Evolutionary conservation across 1,140 invertebrate species (phyloP).

Genomic region (Pissodes strobi): DNA sequence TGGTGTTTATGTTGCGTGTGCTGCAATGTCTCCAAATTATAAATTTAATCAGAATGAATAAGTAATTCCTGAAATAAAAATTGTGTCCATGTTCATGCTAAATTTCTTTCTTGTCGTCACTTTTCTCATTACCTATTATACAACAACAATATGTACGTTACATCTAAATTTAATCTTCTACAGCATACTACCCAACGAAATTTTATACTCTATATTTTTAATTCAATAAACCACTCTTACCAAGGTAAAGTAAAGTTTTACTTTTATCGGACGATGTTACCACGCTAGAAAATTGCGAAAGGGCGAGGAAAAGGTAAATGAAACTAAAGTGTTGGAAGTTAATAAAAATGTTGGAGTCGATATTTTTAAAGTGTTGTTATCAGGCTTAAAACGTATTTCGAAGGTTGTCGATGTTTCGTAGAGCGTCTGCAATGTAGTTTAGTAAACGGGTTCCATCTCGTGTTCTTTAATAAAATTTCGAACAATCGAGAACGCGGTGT

Average conservation of each 20-base stretch:
- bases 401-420: neutral
- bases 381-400: constrained; percentile 3
- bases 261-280: constrained; percentile 22
- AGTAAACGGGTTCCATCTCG: no score
- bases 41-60: no score
- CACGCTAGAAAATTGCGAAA: constrained; percentile 21
- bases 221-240: constrained; percentile 26
- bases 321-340: constrained; percentile 28
- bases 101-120: no score
- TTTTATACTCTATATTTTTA: constrained; percentile 24
- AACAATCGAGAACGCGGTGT: no score
- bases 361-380: constrained; percentile 29
- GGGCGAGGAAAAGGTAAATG: constrained; percentile 27
- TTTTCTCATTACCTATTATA: no score
- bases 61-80: no score
- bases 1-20: no score
- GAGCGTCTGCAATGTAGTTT: constrained; percentile 9
- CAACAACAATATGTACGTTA: neutral
- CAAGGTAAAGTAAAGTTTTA: constrained; percentile 22
- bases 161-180: neutral
- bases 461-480: no score
- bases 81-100: no score
- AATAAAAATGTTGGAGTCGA: constrained; percentile 21
- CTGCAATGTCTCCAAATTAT: no score
- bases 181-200: neutral